Base-by-base conservation (phyloP, 2,888 invertebrate genomes). In the Sphinx pinastri region DNA sequence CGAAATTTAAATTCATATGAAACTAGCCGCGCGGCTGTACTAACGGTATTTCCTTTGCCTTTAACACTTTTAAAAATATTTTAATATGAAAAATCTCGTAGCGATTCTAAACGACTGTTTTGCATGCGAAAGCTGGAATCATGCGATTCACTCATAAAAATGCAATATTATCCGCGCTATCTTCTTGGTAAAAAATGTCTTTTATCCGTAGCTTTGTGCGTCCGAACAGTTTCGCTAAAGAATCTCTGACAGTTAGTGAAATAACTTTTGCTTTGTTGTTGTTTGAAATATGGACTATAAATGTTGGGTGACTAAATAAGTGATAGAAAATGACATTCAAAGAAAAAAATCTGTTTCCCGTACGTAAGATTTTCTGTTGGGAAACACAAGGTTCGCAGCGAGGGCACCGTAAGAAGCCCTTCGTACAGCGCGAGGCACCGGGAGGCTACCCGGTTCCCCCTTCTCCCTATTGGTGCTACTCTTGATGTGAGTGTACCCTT, bases 101-200 rank as follows among this genome's bases (percentile, higher is more conserved):
- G 52, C 54, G 68, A 68, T 67, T 68, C 66, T 66, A 75, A 79
- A 77, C 76, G 73, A 71, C 74, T 74, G 57, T 52, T 74, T 80
- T 75, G 80, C 80, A 81, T 81, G 76, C 72, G 31, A 70, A 75
- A 71, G 59, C 52, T 52, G 51, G 38, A 58, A 74, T 70, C 81
- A 77, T 76, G 76, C 80, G 71, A 77, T 73, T 58, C 16, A 73
- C 71, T 81, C 79, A 70, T 80, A 75, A 77, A 79, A 73, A 74
- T 76, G 72, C 74, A 78, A 78, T 75, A 71, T 73, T 60, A 60
- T 47, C 60, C 47, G 45, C 14, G 47, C 45, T 8, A 12, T 45
- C 47, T 60, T 47, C 45, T n/a, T 45, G 4, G 38, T 38, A 16
- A n/a, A 60, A 59, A 60, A 60, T n/a, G 47, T 45, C 1, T 60